Percentiles rank a stretch among this genome's conserved stretches.
These are phyloP conservation scores for Bombus affinis DNA, from an alignment of 1,140 invertebrate species.

Conservation along the genomic window DNA sequence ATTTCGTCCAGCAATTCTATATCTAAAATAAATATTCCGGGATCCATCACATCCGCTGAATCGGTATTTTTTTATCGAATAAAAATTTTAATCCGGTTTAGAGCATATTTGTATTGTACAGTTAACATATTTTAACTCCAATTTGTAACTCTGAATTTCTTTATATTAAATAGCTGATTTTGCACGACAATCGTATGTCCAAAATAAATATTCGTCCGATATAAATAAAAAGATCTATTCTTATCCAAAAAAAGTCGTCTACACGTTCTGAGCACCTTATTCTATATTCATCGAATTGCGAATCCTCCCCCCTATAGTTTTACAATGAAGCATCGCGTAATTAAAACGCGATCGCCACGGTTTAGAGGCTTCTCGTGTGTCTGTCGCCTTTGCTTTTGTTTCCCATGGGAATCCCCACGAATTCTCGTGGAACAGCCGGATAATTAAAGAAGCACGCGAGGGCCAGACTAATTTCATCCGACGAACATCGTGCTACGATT, in stretches of 20 bases:
- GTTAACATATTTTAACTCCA: not conserved
- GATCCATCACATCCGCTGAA: not conserved
- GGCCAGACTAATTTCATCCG: not conserved
- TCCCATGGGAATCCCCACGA: slow-evolving; percentile 24
- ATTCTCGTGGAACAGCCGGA: not conserved
- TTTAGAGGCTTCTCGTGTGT: slow-evolving; percentile 22
- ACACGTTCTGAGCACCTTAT: not conserved
- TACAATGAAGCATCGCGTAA: not conserved
- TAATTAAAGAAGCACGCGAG: slow-evolving; percentile 32
- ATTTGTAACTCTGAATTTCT: not conserved
- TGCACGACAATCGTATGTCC: too few relatives aligned
- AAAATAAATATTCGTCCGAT: too few relatives aligned
- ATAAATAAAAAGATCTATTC: too few relatives aligned
- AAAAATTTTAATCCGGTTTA: not conserved
- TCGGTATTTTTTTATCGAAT: not conserved
- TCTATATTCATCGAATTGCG: not conserved
- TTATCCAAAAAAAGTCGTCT: too few relatives aligned
- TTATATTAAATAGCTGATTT: not conserved
- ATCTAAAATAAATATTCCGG: not conserved
- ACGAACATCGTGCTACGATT: slow-evolving; percentile 8
- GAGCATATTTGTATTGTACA: not conserved
- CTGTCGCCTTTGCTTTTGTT: slow-evolving; percentile 11
- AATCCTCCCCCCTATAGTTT: too few relatives aligned
- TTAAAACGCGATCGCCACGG: slow-evolving; percentile 29
- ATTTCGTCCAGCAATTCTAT: too few relatives aligned